Evolutionary conservation across 1,140 invertebrate genomes (phyloP), one percentile per base, ranked within the genome.

Genomic region (Sinella curviseta): DNA sequence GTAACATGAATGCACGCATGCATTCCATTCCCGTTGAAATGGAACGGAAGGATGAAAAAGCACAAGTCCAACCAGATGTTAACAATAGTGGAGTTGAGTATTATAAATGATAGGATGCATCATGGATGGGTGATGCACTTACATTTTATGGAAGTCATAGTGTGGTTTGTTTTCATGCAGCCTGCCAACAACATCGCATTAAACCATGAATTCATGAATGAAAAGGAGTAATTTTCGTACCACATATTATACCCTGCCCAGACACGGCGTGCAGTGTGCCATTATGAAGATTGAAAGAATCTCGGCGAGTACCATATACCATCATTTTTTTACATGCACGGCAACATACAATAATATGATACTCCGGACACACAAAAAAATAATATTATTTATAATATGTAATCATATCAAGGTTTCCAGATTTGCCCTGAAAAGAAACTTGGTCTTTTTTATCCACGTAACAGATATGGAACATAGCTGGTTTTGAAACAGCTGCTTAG

Each of bases 101-200:
- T 48, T 12, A 48, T 48, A 48, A 20, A 48, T 48, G 39, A 48
- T 20, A 48, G 39, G 8, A 20, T 48, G 39, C 39, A 12, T 48
- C 8, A 48, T 48, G 39, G 8, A 12, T 48, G 14, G 57, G 24
- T 60, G 57, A 26, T 60, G 24, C 57, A 60, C 57, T 48, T 20
- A n/a, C 14, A 60, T 60, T 12, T 17, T 17, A 4, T 60, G 8
- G 24, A n/a, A 26, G 57, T 60, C 65, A 24, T 70, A 4, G 31
- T 70, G 65, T 70, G 65, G 65, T 70, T 70, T 70, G 31, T 70
- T 70, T 70, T 70, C 65, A 70, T 33, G 3, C 31, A 70, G 65
- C 26, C 65, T 70, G 31, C 65, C 65, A 31, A 70, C 65, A 70
- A 60, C 57, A 26, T n/a, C 24, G 12, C 57, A 60, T 60, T 60